Evolutionary conservation across 35 echinoderm and acorn worm species (phyloP).

Genomic region (Acanthaster planci): DNA sequence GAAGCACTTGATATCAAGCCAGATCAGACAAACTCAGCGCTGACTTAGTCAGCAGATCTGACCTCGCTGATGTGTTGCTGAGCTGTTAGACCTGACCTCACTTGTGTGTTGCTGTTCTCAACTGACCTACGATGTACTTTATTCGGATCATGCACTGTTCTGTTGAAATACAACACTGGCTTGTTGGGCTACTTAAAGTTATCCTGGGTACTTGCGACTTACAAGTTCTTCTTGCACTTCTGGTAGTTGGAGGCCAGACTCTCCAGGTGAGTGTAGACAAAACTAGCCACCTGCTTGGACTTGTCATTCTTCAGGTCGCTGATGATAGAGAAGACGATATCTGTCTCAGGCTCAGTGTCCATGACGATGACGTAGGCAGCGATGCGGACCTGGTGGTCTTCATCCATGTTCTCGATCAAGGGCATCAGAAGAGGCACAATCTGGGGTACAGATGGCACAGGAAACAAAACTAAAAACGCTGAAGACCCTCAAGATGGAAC

Average conservation of each 20-base stretch:
- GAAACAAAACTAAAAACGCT: not conserved
- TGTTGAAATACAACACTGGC: constrained; percentile 37
- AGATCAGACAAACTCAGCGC: too few species aligned
- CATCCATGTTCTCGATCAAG: constrained; percentile 31
- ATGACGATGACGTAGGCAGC: constrained; percentile 67
- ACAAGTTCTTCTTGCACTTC: constrained; percentile 38
- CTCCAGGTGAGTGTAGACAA: constrained; percentile 54
- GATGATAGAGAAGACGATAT: constrained; percentile 38
- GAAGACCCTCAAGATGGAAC: too few species aligned
- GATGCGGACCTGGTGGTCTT: constrained; percentile 53
- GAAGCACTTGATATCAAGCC: too few species aligned
- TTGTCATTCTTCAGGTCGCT: constrained; percentile 44
- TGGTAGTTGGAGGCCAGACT: constrained; percentile 17
- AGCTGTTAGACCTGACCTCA: too few species aligned
- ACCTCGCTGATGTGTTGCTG: too few species aligned
- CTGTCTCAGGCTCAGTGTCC: constrained; percentile 33
- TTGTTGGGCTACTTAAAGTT: constrained; percentile 32
- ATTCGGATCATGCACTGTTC: not conserved
- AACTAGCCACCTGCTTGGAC: constrained; percentile 50
- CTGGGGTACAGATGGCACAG: not conserved
- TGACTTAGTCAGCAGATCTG: too few species aligned
- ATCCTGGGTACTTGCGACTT: too few species aligned
- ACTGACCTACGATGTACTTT: constrained; percentile 12
- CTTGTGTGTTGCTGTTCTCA: constrained; percentile 33
- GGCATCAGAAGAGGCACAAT: not conserved